Conservation (phyloP, 2,888 invertebrate species). For the Plagodis pulveraria region DNA sequence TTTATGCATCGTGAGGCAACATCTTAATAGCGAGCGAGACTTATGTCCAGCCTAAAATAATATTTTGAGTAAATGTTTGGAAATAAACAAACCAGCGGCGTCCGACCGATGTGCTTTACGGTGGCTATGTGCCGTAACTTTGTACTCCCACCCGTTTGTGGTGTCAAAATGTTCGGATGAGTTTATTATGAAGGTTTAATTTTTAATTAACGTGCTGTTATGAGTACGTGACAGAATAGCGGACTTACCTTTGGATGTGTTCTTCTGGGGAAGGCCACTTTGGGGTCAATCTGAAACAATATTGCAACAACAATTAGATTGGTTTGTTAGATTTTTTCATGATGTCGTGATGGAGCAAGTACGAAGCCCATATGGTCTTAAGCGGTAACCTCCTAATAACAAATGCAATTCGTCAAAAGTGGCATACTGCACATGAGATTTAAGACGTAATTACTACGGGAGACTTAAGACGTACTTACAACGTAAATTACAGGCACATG, state of each 20-base stretch:
- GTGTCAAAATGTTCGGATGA: slow-evolving; percentile 65
- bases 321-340: too few relatives aligned
- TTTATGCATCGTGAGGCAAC: slow-evolving; percentile 82
- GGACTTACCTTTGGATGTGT: slow-evolving; percentile 98
- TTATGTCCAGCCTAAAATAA: slow-evolving; percentile 83
- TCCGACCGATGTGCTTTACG: slow-evolving; percentile 63
- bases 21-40: slow-evolving; percentile 79
- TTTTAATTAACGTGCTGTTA: slow-evolving; percentile 62
- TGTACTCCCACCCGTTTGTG: slow-evolving; percentile 54
- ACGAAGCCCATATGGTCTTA: too few relatives aligned
- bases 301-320: too few relatives aligned
- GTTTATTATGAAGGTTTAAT: slow-evolving; percentile 69
- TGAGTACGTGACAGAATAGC: slow-evolving; percentile 42
- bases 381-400: too few relatives aligned
- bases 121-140: slow-evolving; percentile 69
- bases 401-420: too few relatives aligned
- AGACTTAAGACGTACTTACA: too few relatives aligned
- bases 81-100: slow-evolving; percentile 72
- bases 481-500: too few relatives aligned
- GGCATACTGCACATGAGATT: too few relatives aligned
- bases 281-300: slow-evolving; percentile 97
- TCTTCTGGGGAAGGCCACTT: slow-evolving; percentile 99
- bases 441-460: too few relatives aligned
- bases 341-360: too few relatives aligned
- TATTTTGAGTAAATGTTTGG: slow-evolving; percentile 82